Evolutionary conservation across 2,113 vertebrate genomes (phyloP), one percentile per base, ranked within the genome.

Genomic region (Notiomystis cincta): DNA sequence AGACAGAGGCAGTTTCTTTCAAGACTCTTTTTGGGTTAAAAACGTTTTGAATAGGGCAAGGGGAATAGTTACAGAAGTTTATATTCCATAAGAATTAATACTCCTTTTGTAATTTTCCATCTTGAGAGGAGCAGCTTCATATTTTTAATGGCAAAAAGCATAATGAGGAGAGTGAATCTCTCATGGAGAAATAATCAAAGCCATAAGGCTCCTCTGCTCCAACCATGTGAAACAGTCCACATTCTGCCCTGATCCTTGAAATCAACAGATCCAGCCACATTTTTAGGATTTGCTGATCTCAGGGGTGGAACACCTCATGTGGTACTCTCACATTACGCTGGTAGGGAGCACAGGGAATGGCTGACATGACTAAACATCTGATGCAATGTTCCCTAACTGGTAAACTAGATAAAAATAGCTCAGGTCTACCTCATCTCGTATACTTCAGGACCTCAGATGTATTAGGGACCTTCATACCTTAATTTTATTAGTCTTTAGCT

Each of bases 321-420:
- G 90, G 13, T 31, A 42, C 93, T 97, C 97, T 97, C 95, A 79
- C 73, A 82, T 97, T 97, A 93, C 96, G 10, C 76, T 87, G 90
- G 38, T 92, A 23, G 75, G 50, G 88, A 90, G 84, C 86, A 83
- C 73, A 90, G 71, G 89, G 94, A 90, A 97, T 93, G 93, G 91
- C 78, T 96, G 93, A 95, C 95, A 97, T 92, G 96, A 85, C 82
- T 94, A 40, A 91, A 83, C 71, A 71, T 94, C 93, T 96, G 92
- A 97, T 83, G 88, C 91, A 96, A 95, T 95, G 88, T 56, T 95
- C 93, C 86, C 89, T 80, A 91, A 89, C 42, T 78, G 85, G 87
- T 89, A 62, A 87, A 89, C 85, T 25, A 64, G 91, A 82, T 93
- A 95, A 97, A 97, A 96, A 97, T 97, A 96, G 87, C 57, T 56